These are phyloP conservation scores for Phataginus tetradactyla DNA, from an alignment of 2,797 vertebrate genomes.

Conservation along the genomic window DNA sequence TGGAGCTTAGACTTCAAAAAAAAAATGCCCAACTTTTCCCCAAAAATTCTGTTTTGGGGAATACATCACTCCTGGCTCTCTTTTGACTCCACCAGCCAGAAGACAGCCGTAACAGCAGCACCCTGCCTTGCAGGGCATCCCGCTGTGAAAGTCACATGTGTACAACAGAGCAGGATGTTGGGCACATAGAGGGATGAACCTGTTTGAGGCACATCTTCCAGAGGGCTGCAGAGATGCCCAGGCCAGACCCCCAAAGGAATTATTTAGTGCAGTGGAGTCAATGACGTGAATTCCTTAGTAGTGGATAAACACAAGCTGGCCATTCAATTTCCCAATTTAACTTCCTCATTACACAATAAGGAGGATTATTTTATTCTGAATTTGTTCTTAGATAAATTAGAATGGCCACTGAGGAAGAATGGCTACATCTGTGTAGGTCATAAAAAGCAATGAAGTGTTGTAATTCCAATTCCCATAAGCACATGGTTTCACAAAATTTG, in stretches of 20 bases:
- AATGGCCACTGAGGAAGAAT: conserved; percentile 49
- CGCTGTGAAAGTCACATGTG: neutral
- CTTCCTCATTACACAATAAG: neutral
- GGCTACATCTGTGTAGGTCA: neutral
- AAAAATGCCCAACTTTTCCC: too few relatives aligned
- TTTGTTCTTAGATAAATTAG: conserved; percentile 50
- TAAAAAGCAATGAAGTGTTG: conserved; percentile 47
- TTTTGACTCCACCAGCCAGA: neutral
- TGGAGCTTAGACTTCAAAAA: neutral
- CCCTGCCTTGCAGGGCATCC: neutral
- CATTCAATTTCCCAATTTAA: neutral
- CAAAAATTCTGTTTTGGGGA: neutral
- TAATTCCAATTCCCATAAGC: conserved; percentile 26
- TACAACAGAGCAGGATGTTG: fast-evolving
- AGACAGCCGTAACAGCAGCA: neutral
- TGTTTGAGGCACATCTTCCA: neutral
- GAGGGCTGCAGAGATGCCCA: neutral
- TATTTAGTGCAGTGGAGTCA: too few relatives aligned
- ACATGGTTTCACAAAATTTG: neutral
- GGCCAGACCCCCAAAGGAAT: too few relatives aligned
- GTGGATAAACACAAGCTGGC: neutral
- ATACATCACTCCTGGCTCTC: neutral
- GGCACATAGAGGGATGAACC: neutral
- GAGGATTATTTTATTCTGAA: conserved; percentile 20
- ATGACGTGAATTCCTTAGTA: too few relatives aligned